These are phyloP conservation scores for Protobothrops mucrosquamatus DNA, from an alignment of 2,113 vertebrate species.

Conservation along the genomic window DNA sequence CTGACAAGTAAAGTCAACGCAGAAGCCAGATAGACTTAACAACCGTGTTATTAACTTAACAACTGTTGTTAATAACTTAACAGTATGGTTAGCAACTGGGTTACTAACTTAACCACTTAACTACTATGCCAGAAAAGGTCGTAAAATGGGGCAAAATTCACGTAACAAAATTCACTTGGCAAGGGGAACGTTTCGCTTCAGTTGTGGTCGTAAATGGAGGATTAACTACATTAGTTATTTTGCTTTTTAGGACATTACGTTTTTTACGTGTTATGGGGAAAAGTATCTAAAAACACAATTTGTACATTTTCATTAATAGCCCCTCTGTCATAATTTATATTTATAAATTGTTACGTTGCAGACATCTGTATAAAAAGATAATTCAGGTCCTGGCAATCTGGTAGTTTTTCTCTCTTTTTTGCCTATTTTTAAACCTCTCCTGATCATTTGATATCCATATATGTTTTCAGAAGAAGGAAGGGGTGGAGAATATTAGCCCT, in stretches of 20 bases:
- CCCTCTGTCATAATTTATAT: neutral
- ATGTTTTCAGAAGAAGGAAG: neutral
- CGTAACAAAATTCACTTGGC: too few species aligned
- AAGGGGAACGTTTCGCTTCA: too few species aligned
- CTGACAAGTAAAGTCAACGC: too few species aligned
- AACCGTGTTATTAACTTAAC: too few species aligned
- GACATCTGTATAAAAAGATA: neutral
- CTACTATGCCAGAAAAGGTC: too few species aligned
- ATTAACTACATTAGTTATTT: neutral
- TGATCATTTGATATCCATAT: neutral
- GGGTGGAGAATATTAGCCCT: neutral
- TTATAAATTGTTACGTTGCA: neutral
- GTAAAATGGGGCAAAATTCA: too few species aligned
- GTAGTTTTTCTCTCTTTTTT: neutral
- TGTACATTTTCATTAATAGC: neutral
- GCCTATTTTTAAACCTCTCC: neutral
- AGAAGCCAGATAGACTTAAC: too few species aligned
- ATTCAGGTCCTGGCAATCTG: neutral
- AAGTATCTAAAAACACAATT: neutral
- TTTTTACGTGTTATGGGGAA: neutral
- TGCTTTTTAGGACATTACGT: neutral
- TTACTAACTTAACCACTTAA: too few species aligned
- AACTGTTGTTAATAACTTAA: too few species aligned
- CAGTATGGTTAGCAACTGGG: too few species aligned
- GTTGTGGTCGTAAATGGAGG: too few species aligned